Evolutionary conservation across 2,888 invertebrate species (phyloP).

Genomic region (Psylliodes chrysocephalus): DNA sequence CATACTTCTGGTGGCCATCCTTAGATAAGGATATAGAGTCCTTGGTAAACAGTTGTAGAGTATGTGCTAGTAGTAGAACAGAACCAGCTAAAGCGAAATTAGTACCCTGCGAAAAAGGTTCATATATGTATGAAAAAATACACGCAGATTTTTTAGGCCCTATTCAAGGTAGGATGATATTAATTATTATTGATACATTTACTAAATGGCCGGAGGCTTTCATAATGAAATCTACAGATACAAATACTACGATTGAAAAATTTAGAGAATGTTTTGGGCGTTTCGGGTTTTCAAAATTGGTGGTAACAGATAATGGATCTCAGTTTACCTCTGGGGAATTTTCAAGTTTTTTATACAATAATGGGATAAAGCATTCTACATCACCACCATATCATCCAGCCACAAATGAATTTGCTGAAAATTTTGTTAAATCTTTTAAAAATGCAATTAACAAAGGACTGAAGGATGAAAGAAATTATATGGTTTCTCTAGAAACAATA

Average conservation of each 20-base stretch:
- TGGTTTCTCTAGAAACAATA: background rate
- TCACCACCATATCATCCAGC: background rate
- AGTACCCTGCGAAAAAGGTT: background rate
- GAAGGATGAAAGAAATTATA: background rate
- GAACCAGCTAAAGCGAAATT: constrained; percentile 14
- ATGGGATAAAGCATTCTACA: background rate
- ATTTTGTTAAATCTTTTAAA: constrained; percentile 5
- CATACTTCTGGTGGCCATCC: constrained; percentile 19
- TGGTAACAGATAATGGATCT: background rate
- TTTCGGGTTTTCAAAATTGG: background rate
- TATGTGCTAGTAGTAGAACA: background rate
- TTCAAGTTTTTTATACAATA: background rate
- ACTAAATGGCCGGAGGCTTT: constrained; percentile 12
- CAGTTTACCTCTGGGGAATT: constrained; percentile 5
- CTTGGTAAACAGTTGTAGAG: background rate
- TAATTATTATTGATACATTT: constrained; percentile 20
- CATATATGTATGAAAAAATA: constrained; percentile 16
- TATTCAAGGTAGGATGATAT: constrained; percentile 9
- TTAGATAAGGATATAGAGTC: constrained; percentile 4
- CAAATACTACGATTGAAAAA: background rate
- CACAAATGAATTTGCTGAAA: constrained; percentile 1
- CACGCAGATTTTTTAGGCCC: constrained; percentile 25
- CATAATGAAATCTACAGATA: background rate
- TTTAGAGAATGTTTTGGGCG: background rate
- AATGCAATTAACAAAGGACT: background rate